Evolutionary conservation across 2,797 vertebrate species (phyloP), one percentile per base, ranked within the genome.

Genomic region (Strix occidentalis): DNA sequence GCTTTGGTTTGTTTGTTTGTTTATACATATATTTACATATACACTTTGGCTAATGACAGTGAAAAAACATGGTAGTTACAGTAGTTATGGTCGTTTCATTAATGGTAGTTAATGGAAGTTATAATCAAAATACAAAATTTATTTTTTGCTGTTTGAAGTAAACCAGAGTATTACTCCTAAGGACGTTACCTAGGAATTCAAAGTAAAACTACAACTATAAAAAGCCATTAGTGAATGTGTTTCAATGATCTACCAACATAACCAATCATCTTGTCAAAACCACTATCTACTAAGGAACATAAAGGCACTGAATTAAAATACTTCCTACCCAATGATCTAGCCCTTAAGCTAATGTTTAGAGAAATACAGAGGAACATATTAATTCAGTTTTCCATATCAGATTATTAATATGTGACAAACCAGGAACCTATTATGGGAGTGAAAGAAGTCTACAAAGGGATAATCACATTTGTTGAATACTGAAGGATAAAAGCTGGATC

Each of bases 241-340:
- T 95, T 63, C 95, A 89, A 1, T 43, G 70, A 90, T 51, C 90
- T 65, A 72, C 65, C 63, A 72, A 24, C 66, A 53, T 8, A 96
- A 84, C 64, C 87, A 87, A 86, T 87, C 78, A 87, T 79, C 93
- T 74, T 94, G 94, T 96, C 94, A 91, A 92, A 96, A 85, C 68
- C 89, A 68, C 89, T 75, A 35, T 64, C 89, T 76, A 16, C 61
- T 51, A 56, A 21, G 63, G 72, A 72, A 77, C 35, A 29, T 1
- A 33, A 84, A 81, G 80, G 61, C 80, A 71, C 68, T 41, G 45
- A 82, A 87, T 90, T 85, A 82, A 88, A 94, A 91, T 69, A 57
- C 58, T 76, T 76, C 87, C 70, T 37, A 83, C 69, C 66, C 83
- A 60, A 28, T 26, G 46, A 78, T 54, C 86, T 24, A 88, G 94